Base-by-base conservation (phyloP, 2,797 vertebrate species). In the Myripristis murdjan region DNA sequence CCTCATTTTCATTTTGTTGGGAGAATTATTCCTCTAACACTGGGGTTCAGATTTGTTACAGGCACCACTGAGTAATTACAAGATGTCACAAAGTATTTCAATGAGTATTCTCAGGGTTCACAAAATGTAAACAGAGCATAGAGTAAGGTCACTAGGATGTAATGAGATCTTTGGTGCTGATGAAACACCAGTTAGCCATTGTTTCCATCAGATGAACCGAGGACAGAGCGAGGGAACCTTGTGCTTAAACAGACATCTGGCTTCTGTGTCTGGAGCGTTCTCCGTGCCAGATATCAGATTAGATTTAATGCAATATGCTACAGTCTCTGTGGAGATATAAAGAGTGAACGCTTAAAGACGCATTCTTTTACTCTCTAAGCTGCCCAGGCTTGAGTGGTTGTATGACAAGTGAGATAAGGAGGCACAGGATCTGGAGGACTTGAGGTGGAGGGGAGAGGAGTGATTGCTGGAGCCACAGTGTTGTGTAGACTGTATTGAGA, bases 201-300 rank as follows among this genome's bases (percentile, higher is more conserved):
- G 64, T 83, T 84, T 83, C 63, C 70, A 75, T 31, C 22, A 62
- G 39, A 82, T 48, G 73, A 75, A 75, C 77, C 65, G 66, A 43
- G 43, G 31, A 49, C 60, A 73, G 75, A 75, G 46, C 7, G 10
- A 16, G 52, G 58, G 20, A 75, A 48, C 46, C n/a, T n/a, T 76
- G 64, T 18, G 51, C 54, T 64, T 68, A 26, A 57, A 73, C 24
- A 68, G 64, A 76, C 79, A 79, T 81, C 77, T 79, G 73, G 70
- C 55, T 60, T n/a, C 31, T 72, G 28, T 63, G 59, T 59, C 49
- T 70, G 46, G 16, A 65, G 46, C 43, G 4, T 47, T 39, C 24
- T 77, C 47, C 60, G 43, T 37, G 59, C 35, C 73, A 77, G 10
- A 74, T 71, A 68, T 63, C 41, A 77, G 70, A 67, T 77, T 54